Conservation (phyloP, 2,888 invertebrate genomes). For the Volucella inanis region DNA sequence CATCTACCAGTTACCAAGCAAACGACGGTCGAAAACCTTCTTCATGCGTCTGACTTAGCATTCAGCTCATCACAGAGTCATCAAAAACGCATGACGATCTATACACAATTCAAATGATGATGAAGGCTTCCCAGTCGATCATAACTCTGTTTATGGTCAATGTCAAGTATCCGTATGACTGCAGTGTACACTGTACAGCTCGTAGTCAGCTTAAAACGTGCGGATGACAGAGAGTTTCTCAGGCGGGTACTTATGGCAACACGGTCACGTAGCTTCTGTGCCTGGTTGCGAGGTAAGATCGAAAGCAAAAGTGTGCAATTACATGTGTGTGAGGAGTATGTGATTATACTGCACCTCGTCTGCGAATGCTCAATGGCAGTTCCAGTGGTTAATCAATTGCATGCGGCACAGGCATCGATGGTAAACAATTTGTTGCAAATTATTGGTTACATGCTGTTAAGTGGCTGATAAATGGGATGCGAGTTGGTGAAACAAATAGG, state of each 20-base stretch:
- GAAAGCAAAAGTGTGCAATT: constrained; percentile 64
- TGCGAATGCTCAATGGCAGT: constrained; percentile 34
- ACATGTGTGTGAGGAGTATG: constrained; percentile 18
- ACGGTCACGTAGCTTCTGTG: constrained; percentile 57
- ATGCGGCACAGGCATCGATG: constrained; percentile 13
- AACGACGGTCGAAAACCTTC: not conserved
- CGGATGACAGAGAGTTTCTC: constrained; percentile 47
- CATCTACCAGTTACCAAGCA: constrained; percentile 1
- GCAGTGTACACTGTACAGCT: not conserved
- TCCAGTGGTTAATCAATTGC: constrained; percentile 18
- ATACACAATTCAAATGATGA: constrained; percentile 29
- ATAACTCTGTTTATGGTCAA: constrained; percentile 63
- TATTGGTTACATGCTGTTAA: constrained; percentile 43
- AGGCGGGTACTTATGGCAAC: constrained; percentile 32
- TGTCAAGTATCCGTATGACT: constrained; percentile 34
- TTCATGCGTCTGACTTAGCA: constrained; percentile 19
- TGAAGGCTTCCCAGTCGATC: constrained; percentile 44
- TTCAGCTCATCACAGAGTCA: constrained; percentile 35
- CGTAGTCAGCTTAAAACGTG: constrained; percentile 48
- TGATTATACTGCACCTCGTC: constrained; percentile 52
- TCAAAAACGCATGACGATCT: constrained; percentile 41
- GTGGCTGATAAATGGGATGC: constrained; percentile 48
- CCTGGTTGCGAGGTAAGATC: constrained; percentile 24
- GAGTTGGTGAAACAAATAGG: constrained; percentile 42
- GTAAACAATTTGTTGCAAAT: constrained; percentile 64